Conservation (phyloP, 2,797 vertebrate genomes). For the Notolabrus celidotus region DNA sequence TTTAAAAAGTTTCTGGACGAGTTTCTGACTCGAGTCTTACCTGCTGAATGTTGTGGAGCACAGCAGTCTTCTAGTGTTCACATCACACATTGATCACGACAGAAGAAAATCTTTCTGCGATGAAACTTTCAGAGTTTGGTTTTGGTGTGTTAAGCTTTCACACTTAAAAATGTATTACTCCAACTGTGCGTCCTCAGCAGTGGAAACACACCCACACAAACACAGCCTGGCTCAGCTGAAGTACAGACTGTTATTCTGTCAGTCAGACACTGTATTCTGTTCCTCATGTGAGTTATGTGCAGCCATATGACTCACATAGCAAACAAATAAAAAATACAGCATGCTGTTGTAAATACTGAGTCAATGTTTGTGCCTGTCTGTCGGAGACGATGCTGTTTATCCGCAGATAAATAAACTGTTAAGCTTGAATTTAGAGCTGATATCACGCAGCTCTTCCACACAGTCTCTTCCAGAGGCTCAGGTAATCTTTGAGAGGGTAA, state of each 20-base stretch:
- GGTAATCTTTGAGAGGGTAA: background rate
- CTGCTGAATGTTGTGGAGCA: no score
- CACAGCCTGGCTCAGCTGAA: background rate
- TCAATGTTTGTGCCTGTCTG: background rate
- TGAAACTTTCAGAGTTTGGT: background rate
- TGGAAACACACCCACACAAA: constrained; percentile 3
- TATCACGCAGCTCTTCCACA: background rate
- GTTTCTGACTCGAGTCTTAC: no score
- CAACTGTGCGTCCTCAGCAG: background rate
- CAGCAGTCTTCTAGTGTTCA: background rate
- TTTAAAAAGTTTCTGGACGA: no score
- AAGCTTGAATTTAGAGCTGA: background rate
- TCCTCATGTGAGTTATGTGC: background rate
- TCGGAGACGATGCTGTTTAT: background rate
- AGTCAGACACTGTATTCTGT: constrained; percentile 5
- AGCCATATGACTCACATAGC: background rate
- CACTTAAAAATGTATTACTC: background rate
- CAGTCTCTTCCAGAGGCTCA: background rate
- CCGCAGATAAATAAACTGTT: constrained; percentile 3
- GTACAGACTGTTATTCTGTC: background rate
- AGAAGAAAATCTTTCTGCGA: background rate
- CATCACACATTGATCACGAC: no score
- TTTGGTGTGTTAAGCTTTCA: background rate
- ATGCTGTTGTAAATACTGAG: background rate
- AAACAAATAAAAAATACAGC: background rate